Evolutionary conservation across 2,797 vertebrate species (phyloP), one percentile per base, ranked within the genome.

Genomic region (Smutsia gigantea): DNA sequence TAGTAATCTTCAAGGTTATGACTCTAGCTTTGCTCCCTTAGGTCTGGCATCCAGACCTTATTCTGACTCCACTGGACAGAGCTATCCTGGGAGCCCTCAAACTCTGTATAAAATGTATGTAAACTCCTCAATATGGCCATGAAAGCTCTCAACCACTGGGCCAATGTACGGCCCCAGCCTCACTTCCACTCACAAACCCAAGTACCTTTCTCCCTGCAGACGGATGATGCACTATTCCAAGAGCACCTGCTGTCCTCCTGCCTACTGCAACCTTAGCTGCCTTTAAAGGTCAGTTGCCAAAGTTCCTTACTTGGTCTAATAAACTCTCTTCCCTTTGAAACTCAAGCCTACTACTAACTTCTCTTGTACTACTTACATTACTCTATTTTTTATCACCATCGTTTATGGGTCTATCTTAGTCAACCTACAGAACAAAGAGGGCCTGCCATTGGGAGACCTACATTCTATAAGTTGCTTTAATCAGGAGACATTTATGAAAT

Each of bases 301-400:
- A 63, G 11, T 61, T 90, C 29, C 11, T 86, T 53, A 83, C 25
- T 17, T 18, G 10, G 27, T 64, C 59, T 92, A 61, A 92, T 55
- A 86, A 55, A 66, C 39, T 85, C 18, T 78, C 64, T 74, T 72
- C 88, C 71, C 68, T 89, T 68, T 59, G 61, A 93, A 93, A 95
- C 51, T 27, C 79, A 93, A 72, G 61, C 23, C 39, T 66, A 68
- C 53, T 87, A 59, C 21, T 93, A 92, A 71, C 27, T 85, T 69
- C 46, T 55, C 21, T 94, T 42, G 82, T 27, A 21, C 75, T 25
- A 69, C 21, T 64, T 61, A 77, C 2, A 39, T 59, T 91, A 53
- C 21, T 69, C 1, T 46, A 51, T 68, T 18, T 88, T 77, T 72
- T 39, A 39, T 71, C 18, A 90, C 83, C 63, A 75, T 55, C 15